Evolutionary conservation across 2,113 vertebrate species (phyloP).

Genomic region (Haplochromis burtoni): DNA sequence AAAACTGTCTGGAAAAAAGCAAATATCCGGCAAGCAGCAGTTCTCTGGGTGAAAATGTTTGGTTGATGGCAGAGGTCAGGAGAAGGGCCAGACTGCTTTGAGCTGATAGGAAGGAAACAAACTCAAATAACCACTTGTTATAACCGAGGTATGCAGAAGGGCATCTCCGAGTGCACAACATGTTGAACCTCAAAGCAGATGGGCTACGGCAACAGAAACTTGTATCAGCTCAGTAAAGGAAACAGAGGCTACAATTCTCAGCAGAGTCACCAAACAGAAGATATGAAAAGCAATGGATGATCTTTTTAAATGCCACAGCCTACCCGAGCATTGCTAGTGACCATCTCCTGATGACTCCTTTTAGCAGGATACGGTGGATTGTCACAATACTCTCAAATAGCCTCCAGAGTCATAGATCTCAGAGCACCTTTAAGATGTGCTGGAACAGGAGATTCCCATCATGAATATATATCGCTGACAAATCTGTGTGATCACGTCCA

Average conservation of each 20-base stretch:
- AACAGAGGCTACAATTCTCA: background rate
- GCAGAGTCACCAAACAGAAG: background rate
- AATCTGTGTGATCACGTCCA: background rate
- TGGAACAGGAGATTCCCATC: background rate
- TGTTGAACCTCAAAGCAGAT: background rate
- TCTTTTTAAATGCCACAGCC: background rate
- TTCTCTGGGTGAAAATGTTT: background rate
- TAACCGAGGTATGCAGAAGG: background rate
- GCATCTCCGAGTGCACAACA: background rate
- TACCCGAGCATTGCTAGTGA: background rate
- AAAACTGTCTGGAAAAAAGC: background rate
- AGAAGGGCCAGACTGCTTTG: background rate
- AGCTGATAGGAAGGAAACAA: background rate
- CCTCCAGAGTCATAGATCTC: background rate
- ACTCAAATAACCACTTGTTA: background rate
- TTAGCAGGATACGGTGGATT: background rate
- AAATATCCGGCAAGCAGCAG: background rate
- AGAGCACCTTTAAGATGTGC: background rate
- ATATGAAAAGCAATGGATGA: background rate
- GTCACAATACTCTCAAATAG: background rate
- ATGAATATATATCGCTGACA: background rate
- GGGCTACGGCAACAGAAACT: background rate
- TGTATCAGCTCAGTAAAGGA: fast-evolving
- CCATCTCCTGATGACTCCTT: background rate
- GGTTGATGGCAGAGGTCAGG: background rate